Evolutionary conservation across 2,888 invertebrate species (phyloP).

Genomic region (Trileptium ribeirensis): DNA sequence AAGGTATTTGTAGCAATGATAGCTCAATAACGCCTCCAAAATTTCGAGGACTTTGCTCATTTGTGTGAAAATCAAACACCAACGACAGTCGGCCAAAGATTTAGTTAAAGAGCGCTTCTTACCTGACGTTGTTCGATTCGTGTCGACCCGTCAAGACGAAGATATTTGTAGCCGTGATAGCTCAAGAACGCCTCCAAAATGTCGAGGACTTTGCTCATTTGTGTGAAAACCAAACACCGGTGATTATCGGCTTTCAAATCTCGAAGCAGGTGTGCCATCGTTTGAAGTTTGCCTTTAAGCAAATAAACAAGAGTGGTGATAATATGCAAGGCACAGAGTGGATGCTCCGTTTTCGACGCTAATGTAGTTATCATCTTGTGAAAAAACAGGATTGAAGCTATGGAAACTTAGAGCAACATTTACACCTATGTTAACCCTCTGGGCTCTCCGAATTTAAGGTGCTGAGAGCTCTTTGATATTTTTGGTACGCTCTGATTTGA

Average conservation of each 20-base stretch:
- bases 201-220: constrained; percentile 99
- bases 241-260: constrained; percentile 74
- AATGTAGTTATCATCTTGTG: no score
- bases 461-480: no score
- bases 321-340: no score
- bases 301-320: no score
- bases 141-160: constrained; percentile 90
- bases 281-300: constrained; percentile 72
- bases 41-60: constrained; percentile 99
- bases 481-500: no score
- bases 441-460: no score
- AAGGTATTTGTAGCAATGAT: constrained; percentile 91
- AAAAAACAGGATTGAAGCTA: no score
- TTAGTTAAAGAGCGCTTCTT: no score
- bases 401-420: no score
- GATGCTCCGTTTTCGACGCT: no score
- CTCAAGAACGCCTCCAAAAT: constrained; percentile 93
- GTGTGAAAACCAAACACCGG: constrained; percentile 91
- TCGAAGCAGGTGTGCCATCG: constrained; percentile 71
- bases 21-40: constrained; percentile 88
- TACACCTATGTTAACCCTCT: no score
- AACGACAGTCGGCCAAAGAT: constrained; percentile 72
- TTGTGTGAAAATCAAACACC: constrained; percentile 95
- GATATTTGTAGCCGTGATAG: constrained; percentile 90
- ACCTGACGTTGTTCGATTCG: constrained; percentile 86